Percentiles rank a stretch among this genome's conserved stretches.
These are phyloP conservation scores for Rhynchomys soricoides DNA, from an alignment of 2,113 vertebrate species.

Conservation along the genomic window DNA sequence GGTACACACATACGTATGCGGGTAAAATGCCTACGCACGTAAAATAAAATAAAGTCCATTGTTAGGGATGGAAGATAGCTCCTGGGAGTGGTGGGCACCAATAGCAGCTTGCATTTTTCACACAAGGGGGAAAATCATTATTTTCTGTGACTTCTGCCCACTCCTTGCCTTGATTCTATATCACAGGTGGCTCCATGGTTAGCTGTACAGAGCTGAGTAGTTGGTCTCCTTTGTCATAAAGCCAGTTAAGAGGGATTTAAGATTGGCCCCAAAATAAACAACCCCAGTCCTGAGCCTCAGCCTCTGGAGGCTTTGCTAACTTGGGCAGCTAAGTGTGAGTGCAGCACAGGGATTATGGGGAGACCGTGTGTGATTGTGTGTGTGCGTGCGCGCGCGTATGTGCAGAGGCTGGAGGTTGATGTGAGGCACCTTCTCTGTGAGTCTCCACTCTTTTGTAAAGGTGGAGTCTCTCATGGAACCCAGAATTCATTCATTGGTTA, in stretches of 20 bases:
- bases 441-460: background rate
- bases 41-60: background rate
- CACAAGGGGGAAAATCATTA: background rate
- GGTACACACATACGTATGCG: background rate
- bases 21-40: background rate
- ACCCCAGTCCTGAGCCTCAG: background rate
- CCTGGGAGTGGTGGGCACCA: background rate
- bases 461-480: background rate
- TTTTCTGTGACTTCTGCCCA: background rate
- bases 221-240: background rate
- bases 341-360: too few relatives aligned
- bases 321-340: background rate
- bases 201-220: background rate
- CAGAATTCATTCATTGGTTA: background rate
- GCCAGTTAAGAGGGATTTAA: background rate
- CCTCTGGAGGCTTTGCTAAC: too few relatives aligned
- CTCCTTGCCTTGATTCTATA: background rate
- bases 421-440: background rate
- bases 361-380: background rate
- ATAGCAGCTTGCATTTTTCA: background rate
- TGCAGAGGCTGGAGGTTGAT: background rate
- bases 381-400: too few relatives aligned
- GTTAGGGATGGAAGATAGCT: background rate
- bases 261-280: background rate
- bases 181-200: too few relatives aligned